phyloP scores from a whole-genome alignment of 2,797 vertebrate species.

The Chiropotes sagulatus region DNA sequence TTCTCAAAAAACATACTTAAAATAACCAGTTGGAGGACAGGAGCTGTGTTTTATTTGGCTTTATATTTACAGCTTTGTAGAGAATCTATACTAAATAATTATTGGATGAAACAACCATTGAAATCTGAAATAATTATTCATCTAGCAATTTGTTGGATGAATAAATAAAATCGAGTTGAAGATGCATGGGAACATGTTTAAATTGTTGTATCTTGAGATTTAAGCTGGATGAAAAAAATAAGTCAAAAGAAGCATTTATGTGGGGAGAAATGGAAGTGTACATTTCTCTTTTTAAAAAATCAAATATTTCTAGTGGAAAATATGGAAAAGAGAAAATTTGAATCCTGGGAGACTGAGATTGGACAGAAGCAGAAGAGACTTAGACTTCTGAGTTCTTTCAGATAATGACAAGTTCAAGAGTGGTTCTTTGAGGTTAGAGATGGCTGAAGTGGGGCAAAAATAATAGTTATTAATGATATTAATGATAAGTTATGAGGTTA shows the following conservation, averaged over 20 bases:
- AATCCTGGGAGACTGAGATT: neutral
- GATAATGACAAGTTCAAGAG: neutral
- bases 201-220: neutral
- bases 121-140: neutral
- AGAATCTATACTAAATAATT: neutral
- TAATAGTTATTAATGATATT: neutral
- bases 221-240: neutral
- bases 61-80: neutral
- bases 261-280: neutral
- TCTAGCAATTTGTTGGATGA: neutral
- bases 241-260: neutral
- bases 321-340: neutral
- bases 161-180: neutral
- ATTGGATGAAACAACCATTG: neutral
- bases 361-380: neutral
- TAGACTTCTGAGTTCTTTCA: neutral
- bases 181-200: neutral
- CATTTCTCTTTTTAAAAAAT: neutral
- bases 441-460: neutral
- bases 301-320: neutral
- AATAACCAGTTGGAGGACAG: neutral
- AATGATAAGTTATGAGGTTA: neutral
- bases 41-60: neutral
- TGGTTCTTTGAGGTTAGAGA: neutral
- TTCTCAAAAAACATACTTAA: neutral